Percentiles rank a stretch among this genome's conserved stretches.
Evolutionary conservation across 2,888 invertebrate genomes (phyloP).

Genomic region (Heteromurus nitidus): DNA sequence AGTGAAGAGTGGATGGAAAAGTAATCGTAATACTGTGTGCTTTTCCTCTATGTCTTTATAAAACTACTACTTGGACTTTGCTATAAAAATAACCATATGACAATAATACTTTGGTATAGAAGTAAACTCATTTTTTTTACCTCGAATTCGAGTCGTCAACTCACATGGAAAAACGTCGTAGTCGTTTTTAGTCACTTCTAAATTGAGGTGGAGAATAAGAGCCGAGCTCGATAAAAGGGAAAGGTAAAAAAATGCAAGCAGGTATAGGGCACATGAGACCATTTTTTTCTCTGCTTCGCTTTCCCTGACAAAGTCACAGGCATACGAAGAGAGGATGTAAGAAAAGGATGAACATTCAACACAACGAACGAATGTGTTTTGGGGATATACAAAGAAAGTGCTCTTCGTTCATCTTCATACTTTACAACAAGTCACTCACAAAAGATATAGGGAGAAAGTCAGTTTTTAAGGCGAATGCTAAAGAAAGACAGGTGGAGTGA

Average conservation of each 20-base stretch:
- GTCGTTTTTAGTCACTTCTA: background rate
- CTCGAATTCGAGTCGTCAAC: slow-evolving; percentile 13
- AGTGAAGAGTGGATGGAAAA: background rate
- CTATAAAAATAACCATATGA: too few relatives aligned
- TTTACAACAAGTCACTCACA: too few relatives aligned
- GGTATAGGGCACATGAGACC: slow-evolving; percentile 10
- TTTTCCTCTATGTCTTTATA: background rate
- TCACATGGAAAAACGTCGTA: slow-evolving; percentile 10
- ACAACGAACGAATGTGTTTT: too few relatives aligned
- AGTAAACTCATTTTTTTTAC: too few relatives aligned
- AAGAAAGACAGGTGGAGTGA: background rate
- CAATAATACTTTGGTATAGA: background rate
- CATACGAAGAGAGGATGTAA: too few relatives aligned
- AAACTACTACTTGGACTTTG: background rate
- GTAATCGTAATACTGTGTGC: slow-evolving; percentile 4
- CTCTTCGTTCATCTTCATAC: too few relatives aligned
- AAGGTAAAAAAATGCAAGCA: background rate
- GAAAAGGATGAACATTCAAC: too few relatives aligned
- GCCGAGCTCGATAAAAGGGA: background rate
- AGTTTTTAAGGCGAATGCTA: too few relatives aligned
- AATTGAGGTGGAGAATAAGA: background rate
- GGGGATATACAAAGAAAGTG: too few relatives aligned
- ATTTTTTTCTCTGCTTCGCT: background rate
- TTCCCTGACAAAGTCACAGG: background rate
- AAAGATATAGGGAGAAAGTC: too few relatives aligned